A percentile compares a stretch with the other conserved stretches of the same genome.
These are phyloP conservation scores for Hoplodrina ambigua DNA, from an alignment of 2,888 invertebrate species.

Conservation along the genomic window DNA sequence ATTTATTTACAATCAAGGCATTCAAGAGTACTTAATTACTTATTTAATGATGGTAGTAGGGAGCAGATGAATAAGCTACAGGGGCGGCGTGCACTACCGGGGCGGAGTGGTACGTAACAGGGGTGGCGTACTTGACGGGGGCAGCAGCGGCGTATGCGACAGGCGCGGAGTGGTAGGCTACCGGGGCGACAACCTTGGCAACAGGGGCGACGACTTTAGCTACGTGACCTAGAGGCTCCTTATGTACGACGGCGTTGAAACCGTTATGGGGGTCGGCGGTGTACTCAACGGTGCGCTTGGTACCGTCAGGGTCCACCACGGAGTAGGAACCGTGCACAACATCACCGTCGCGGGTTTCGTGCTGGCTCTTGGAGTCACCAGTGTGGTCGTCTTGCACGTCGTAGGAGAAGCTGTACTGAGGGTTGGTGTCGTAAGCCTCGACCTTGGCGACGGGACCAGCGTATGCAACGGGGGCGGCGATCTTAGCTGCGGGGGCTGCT, in stretches of 20 bases:
- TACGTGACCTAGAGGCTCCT: conserved; percentile 78
- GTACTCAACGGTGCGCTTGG: conserved; percentile 88
- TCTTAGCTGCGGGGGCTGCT: conserved; percentile 66
- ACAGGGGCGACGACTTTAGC: conserved; percentile 73
- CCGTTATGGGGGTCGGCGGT: conserved; percentile 87
- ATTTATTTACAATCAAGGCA: conserved; percentile 77
- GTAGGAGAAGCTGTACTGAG: conserved; percentile 84
- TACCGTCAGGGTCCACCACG: conserved; percentile 86
- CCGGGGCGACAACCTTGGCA: conserved; percentile 65
- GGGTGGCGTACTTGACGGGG: conserved; percentile 51
- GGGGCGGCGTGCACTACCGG: conserved; percentile 64
- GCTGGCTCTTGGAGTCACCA: conserved; percentile 87
- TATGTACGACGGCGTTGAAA: conserved; percentile 88
- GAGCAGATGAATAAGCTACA: conserved; percentile 60
- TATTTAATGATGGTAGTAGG: conserved; percentile 75
- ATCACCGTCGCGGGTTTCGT: conserved; percentile 87
- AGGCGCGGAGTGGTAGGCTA: conserved; percentile 66
- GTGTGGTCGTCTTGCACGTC: conserved; percentile 87
- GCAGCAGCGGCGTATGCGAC: conserved; percentile 63
- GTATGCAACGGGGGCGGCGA: conserved; percentile 74
- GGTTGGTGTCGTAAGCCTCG: conserved; percentile 75
- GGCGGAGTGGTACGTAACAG: conserved; percentile 53
- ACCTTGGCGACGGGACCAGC: conserved; percentile 72
- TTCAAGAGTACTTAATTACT: conserved; percentile 54
- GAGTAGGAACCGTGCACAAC: conserved; percentile 88